Percentiles rank a stretch among this genome's conserved stretches.
phyloP scores from a whole-genome alignment of 30 jellyfish, hydroid and myxozoan genomes.

The Hydra vulgaris region DNA sequence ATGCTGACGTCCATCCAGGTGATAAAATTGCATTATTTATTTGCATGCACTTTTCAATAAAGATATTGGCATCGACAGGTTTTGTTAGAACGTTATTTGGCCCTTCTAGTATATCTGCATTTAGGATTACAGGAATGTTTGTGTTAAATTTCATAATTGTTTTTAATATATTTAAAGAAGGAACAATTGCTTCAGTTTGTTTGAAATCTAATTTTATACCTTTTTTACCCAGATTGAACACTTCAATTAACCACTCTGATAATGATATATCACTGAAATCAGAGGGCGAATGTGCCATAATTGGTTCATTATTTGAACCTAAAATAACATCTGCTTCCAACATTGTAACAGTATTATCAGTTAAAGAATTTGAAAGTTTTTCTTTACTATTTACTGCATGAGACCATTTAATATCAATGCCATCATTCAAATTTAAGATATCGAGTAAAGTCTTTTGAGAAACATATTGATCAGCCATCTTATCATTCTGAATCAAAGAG shows the following conservation, averaged over 20 bases:
- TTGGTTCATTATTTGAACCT: conserved; percentile 43
- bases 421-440: conserved; percentile 55
- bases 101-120: conserved; percentile 83
- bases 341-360: conserved; percentile 37
- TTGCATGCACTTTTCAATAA: conserved; percentile 20
- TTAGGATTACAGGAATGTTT: conserved; percentile 46
- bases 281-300: conserved; percentile 97
- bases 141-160: neutral
- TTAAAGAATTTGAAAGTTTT: conserved; percentile 26
- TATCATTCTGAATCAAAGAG: neutral
- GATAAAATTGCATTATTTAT: conserved; percentile 32
- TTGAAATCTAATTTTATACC: conserved; percentile 82
- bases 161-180: conserved; percentile 58
- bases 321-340: conserved; percentile 80
- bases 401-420: conserved; percentile 66
- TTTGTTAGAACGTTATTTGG: conserved; percentile 50
- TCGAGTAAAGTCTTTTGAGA: conserved; percentile 5
- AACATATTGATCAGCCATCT: neutral
- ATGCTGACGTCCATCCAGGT: conserved; percentile 84
- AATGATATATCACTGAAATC: conserved; percentile 60
- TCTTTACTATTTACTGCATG: conserved; percentile 80
- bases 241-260: conserved; percentile 25
- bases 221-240: conserved; percentile 20
- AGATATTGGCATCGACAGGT: conserved; percentile 58
- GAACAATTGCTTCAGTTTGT: conserved; percentile 45